These are phyloP conservation scores for Drosophila testacea DNA, from an alignment of 2,888 invertebrate species.

Conservation along the genomic window DNA sequence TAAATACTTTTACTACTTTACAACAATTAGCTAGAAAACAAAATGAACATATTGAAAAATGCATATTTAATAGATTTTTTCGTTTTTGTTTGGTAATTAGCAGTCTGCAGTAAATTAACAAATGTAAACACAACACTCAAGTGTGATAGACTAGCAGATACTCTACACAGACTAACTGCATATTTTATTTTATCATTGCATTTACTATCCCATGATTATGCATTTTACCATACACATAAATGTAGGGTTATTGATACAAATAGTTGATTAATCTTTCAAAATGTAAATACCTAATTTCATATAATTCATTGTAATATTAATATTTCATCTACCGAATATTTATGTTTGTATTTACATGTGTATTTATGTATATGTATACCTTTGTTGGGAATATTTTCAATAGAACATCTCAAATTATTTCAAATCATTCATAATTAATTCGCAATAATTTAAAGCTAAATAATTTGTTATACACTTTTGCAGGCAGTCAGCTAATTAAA, in stretches of 20 bases:
- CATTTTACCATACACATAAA: no score
- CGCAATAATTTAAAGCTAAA: constrained; percentile 42
- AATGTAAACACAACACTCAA: neutral
- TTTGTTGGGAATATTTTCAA: constrained; percentile 3
- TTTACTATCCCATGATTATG: no score
- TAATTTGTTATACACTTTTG: constrained; percentile 48
- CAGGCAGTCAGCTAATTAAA: constrained; percentile 62
- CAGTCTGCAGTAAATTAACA: constrained; percentile 20
- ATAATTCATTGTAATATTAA: constrained; percentile 2
- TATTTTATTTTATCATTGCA: no score
- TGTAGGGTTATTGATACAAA: no score
- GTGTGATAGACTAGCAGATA: neutral
- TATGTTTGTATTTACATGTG: neutral
- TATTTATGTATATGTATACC: neutral
- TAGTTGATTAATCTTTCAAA: neutral
- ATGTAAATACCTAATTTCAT: neutral
- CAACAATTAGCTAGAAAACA: constrained; percentile 67
- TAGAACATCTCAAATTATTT: constrained; percentile 46
- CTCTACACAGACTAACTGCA: neutral
- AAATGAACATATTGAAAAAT: constrained; percentile 47
- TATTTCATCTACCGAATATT: neutral
- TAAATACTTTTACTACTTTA: constrained; percentile 59
- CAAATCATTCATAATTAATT: constrained; percentile 45
- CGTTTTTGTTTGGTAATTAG: constrained; percentile 37
- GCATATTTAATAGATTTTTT: constrained; percentile 38